phyloP scores from a whole-genome alignment of 2,888 invertebrate species.

The Limnephilus rhombicus region DNA sequence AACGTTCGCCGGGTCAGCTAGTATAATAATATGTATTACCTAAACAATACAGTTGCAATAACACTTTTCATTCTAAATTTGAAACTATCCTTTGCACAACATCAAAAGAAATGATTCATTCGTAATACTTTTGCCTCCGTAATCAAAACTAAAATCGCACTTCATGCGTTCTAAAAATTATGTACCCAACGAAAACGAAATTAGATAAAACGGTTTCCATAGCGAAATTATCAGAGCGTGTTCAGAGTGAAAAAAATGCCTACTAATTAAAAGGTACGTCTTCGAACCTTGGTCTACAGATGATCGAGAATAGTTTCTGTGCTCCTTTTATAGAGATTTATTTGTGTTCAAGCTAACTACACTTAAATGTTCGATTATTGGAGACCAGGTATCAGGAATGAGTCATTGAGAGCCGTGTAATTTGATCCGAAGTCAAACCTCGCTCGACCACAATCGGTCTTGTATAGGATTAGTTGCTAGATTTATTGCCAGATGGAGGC shows the following conservation, averaged over 20 bases:
- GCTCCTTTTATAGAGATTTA: background rate
- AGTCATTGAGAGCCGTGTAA: background rate
- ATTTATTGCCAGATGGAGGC: background rate
- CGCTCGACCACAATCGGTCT: constrained; percentile 11
- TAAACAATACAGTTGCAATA: background rate
- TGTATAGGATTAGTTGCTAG: background rate
- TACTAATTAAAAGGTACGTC: constrained; percentile 6
- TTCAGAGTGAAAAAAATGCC: background rate
- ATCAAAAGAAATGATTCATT: background rate
- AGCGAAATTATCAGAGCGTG: constrained; percentile 21
- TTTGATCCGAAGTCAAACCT: background rate
- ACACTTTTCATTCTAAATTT: background rate
- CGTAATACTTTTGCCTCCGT: background rate
- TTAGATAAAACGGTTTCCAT: constrained; percentile 22
- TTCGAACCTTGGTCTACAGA: background rate
- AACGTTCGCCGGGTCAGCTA: too few species aligned
- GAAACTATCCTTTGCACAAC: background rate
- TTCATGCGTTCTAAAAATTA: background rate
- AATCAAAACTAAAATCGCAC: background rate
- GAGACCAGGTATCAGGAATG: background rate
- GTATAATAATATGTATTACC: background rate
- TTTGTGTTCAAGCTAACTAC: background rate
- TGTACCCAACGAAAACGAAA: constrained; percentile 23
- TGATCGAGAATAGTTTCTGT: background rate
- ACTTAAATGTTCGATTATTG: background rate